Evolutionary conservation across 2,797 vertebrate species (phyloP).

Genomic region (Amphiprion clarkii): DNA sequence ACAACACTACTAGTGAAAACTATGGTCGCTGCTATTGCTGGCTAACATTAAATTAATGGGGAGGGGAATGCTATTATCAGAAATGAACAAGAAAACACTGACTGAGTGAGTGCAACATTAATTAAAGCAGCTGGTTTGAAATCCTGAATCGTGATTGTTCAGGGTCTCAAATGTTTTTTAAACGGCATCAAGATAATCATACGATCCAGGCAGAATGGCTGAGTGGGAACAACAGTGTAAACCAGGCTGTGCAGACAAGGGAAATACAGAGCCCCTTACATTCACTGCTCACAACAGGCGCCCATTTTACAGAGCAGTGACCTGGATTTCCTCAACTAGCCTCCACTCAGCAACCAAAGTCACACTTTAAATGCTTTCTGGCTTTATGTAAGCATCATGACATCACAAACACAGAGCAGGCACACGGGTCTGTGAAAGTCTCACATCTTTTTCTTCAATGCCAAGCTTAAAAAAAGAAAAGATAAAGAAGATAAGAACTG

Average conservation of each 20-base stretch:
- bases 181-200: slow-evolving; percentile 32
- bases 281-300: slow-evolving; percentile 67
- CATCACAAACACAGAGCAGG: slow-evolving; percentile 43
- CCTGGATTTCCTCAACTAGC: slow-evolving; percentile 78
- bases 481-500: background rate
- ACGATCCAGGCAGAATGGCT: slow-evolving; percentile 36
- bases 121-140: background rate
- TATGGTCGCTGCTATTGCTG: background rate
- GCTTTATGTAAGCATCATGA: slow-evolving; percentile 68
- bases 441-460: background rate
- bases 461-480: background rate
- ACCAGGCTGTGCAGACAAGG: slow-evolving; percentile 39
- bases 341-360: slow-evolving; percentile 53
- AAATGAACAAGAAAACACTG: background rate
- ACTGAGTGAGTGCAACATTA: background rate
- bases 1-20: background rate
- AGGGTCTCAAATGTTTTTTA: slow-evolving; percentile 4
- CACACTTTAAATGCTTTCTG: slow-evolving; percentile 68
- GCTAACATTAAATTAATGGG: no score
- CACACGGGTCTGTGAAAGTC: slow-evolving; percentile 14
- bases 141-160: background rate
- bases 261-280: slow-evolving; percentile 62
- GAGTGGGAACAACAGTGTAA: slow-evolving; percentile 42
- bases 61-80: background rate
- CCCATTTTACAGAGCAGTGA: slow-evolving; percentile 77